A percentile compares a stretch with the other conserved stretches of the same genome.
phyloP scores from a whole-genome alignment of 2,113 vertebrate species.

The Entelurus aequoreus region DNA sequence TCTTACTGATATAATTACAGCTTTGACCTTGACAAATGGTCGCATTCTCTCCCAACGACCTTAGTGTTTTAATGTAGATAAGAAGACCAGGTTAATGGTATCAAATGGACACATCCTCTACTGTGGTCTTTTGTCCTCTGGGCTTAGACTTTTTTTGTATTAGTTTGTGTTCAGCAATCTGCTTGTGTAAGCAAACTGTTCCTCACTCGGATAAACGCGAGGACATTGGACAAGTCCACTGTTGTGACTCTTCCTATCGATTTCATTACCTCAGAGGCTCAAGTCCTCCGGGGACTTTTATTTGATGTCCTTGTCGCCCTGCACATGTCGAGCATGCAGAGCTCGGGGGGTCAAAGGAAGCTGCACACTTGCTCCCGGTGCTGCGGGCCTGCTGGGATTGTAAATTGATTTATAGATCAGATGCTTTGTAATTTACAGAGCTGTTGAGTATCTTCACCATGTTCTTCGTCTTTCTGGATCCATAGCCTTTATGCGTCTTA shows the following conservation, averaged over 20 bases:
- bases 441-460: background rate
- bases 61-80: no score
- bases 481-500: background rate
- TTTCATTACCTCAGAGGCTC: constrained; percentile 47
- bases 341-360: constrained; percentile 5
- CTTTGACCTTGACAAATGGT: no score
- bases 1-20: no score
- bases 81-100: no score
- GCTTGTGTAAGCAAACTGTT: constrained; percentile 53
- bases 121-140: constrained; percentile 8
- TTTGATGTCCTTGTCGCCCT: constrained; percentile 32
- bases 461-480: background rate
- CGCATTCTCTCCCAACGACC: no score
- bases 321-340: constrained; percentile 4
- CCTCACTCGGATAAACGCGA: constrained; percentile 39
- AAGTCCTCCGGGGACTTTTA: constrained; percentile 24
- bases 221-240: constrained; percentile 27
- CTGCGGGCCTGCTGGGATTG: background rate
- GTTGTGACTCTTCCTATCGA: constrained; percentile 45
- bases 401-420: constrained; percentile 21
- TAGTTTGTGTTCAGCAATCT: constrained; percentile 33
- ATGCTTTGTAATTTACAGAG: constrained; percentile 9
- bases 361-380: constrained; percentile 1
- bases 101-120: background rate
- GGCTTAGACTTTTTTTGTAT: constrained; percentile 9